phyloP scores from a whole-genome alignment of 2,888 invertebrate species.

The Aelia acuminata region DNA sequence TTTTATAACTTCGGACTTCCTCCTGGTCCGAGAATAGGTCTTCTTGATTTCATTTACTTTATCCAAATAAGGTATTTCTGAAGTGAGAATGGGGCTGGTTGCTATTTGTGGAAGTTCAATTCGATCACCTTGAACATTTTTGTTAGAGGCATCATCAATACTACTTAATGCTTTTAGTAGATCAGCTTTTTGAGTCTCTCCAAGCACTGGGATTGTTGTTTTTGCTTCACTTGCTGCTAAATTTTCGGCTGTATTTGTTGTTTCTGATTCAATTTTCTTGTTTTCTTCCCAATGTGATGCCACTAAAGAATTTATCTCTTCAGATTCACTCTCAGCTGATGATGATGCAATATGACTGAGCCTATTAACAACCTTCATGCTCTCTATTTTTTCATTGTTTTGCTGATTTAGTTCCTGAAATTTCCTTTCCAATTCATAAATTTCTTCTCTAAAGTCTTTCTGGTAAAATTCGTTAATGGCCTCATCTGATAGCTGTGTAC shows the following conservation, averaged over 20 bases:
- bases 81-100: not conserved
- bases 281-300: not conserved
- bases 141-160: slow-evolving; percentile 62
- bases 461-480: slow-evolving; percentile 45
- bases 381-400: slow-evolving; percentile 39
- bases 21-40: slow-evolving; percentile 42
- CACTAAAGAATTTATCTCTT: not conserved
- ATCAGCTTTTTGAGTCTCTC: slow-evolving; percentile 63
- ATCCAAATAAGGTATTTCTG: slow-evolving; percentile 4
- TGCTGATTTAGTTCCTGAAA: slow-evolving; percentile 44
- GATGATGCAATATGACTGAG: not conserved
- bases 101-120: slow-evolving; percentile 38
- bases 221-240: not conserved
- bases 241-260: not conserved
- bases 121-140: slow-evolving; percentile 39
- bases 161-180: slow-evolving; percentile 64
- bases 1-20: slow-evolving; percentile 65
- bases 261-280: not conserved
- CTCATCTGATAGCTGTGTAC: slow-evolving; percentile 39
- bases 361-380: slow-evolving; percentile 23
- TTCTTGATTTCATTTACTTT: slow-evolving; percentile 30
- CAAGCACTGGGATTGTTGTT: slow-evolving; percentile 43
- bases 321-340: slow-evolving; percentile 41
- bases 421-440: slow-evolving; percentile 54
- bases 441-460: slow-evolving; percentile 52